phyloP scores from a whole-genome alignment of 1,140 invertebrate genomes.

The Ceratina australensis region DNA sequence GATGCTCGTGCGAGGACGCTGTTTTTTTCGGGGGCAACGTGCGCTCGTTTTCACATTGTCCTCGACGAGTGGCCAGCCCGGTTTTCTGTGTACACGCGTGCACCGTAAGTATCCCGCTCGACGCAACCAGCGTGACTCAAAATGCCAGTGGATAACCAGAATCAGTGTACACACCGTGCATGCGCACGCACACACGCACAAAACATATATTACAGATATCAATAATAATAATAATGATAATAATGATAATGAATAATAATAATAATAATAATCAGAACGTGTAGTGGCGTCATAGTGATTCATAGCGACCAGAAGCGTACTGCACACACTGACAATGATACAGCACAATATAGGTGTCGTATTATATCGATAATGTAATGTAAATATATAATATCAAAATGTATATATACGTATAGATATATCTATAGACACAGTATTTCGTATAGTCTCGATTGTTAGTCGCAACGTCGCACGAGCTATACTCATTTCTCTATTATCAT shows the following conservation, averaged over 20 bases:
- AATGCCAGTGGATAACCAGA: too few species aligned
- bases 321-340: conserved; percentile 79
- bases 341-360: conserved; percentile 66
- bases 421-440: conserved; percentile 26
- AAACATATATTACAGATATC: too few species aligned
- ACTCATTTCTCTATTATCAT: conserved; percentile 27
- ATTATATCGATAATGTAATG: conserved; percentile 56
- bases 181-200: conserved; percentile 25
- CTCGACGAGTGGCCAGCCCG: conserved; percentile 47
- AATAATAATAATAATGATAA: not conserved
- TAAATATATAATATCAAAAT: conserved; percentile 49
- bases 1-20: conserved; percentile 50
- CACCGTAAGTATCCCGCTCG: conserved; percentile 30
- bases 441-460: conserved; percentile 52
- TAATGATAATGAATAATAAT: not conserved
- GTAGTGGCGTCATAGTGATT: conserved; percentile 57
- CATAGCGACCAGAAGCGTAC: conserved; percentile 75
- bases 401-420: conserved; percentile 44
- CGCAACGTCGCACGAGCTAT: conserved; percentile 59
- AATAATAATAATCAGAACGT: conserved; percentile 46
- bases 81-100: conserved; percentile 55
- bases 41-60: conserved; percentile 27
- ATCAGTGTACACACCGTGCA: too few species aligned
- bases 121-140: conserved; percentile 42
- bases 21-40: conserved; percentile 10